phyloP scores from a whole-genome alignment of 92 coral and sea anemone species.

The Porites cylindrica region DNA sequence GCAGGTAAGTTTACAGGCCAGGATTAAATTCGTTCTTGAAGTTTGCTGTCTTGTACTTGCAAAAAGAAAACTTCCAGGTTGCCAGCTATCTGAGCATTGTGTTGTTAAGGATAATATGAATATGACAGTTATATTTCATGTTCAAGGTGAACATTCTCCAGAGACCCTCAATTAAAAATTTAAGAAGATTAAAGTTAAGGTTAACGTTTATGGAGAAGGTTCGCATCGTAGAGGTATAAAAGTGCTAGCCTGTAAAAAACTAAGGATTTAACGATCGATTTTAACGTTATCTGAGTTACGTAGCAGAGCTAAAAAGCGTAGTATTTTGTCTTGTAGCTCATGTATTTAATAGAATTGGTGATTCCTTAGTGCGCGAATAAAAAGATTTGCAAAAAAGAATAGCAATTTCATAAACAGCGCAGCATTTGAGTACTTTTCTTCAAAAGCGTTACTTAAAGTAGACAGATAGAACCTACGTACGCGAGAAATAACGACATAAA shows the following conservation, averaged over 20 bases:
- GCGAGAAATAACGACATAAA: background rate
- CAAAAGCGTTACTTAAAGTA: no score
- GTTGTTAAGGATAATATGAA: background rate
- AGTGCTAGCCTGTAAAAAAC: no score
- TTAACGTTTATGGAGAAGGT: no score
- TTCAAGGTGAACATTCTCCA: background rate
- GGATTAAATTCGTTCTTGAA: background rate
- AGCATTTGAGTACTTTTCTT: background rate
- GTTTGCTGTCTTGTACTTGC: conserved; percentile 6
- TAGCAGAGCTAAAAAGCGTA: no score
- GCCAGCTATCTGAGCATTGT: background rate
- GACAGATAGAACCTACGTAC: no score
- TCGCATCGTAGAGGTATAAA: no score
- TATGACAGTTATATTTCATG: background rate
- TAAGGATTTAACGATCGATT: no score
- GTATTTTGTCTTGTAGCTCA: no score
- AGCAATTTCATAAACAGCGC: background rate
- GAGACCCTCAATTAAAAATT: background rate
- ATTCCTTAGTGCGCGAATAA: background rate
- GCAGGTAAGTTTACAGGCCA: background rate
- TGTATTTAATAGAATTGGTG: no score
- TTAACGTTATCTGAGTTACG: no score
- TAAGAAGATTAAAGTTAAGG: no score
- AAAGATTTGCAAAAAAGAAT: no score
- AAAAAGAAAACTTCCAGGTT: background rate